phyloP scores from a whole-genome alignment of 2,113 vertebrate genomes.

The Microtus oregoni region DNA sequence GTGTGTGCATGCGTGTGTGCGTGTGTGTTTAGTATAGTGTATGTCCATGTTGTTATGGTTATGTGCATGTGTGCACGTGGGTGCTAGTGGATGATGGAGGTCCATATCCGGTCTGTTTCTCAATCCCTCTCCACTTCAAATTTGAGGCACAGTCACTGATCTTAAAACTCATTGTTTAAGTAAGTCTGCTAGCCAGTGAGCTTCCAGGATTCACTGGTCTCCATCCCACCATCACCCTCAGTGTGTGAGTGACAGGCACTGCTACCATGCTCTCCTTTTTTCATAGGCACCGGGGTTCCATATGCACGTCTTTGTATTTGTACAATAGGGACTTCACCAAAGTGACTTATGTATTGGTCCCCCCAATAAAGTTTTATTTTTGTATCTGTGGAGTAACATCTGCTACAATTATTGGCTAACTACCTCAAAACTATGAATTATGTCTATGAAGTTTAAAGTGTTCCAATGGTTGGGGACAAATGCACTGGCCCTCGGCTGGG shows the following conservation, averaged over 20 bases:
- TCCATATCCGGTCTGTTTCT: not conserved
- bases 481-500: not conserved
- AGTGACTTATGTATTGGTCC: not conserved
- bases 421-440: slow-evolving; percentile 9
- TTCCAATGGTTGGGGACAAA: slow-evolving; percentile 1
- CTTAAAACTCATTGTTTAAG: no score
- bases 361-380: slow-evolving; percentile 33
- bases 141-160: not conserved
- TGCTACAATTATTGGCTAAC: slow-evolving; percentile 1
- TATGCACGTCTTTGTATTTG: not conserved
- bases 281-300: not conserved
- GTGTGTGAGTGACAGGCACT: not conserved
- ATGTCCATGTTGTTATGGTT: not conserved
- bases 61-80: not conserved
- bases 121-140: no score
- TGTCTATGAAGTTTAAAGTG: slow-evolving; percentile 50
- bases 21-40: not conserved
- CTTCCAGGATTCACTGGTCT: not conserved
- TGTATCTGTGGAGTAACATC: slow-evolving; percentile 27
- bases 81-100: not conserved
- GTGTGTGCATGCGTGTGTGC: no score
- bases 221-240: not conserved
- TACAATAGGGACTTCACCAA: not conserved
- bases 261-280: not conserved
- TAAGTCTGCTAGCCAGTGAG: not conserved